These are phyloP conservation scores for Drosophila seclusa DNA, from an alignment of 2,888 invertebrate genomes.

Conservation along the genomic window DNA sequence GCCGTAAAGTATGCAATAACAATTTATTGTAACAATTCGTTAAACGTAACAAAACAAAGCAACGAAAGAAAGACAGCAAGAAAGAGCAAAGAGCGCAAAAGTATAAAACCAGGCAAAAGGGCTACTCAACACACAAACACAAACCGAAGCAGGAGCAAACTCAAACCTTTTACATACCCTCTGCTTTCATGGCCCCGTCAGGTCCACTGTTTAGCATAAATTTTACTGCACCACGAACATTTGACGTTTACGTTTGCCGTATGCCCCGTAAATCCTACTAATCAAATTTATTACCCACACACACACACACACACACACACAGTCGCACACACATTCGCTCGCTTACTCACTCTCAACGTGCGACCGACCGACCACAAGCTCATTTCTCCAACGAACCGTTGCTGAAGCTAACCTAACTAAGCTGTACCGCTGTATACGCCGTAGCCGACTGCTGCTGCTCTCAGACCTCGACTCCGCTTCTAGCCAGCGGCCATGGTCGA, in stretches of 20 bases:
- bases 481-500: constrained; percentile 27
- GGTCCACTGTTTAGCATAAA: constrained; percentile 71
- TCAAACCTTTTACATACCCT: constrained; percentile 5
- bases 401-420: constrained; percentile 9
- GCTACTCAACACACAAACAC: not conserved
- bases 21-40: constrained; percentile 79
- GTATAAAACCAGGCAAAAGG: constrained; percentile 6
- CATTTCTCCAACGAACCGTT: constrained; percentile 19
- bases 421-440: constrained; percentile 4
- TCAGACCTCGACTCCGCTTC: not conserved
- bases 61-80: constrained; percentile 2
- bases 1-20: constrained; percentile 76
- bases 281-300: constrained; percentile 77
- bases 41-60: constrained; percentile 63
- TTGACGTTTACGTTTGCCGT: constrained; percentile 72
- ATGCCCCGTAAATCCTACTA: constrained; percentile 76
- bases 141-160: constrained; percentile 19
- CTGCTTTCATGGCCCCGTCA: constrained; percentile 3
- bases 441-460: constrained; percentile 3
- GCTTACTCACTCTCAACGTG: not conserved
- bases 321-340: constrained; percentile 16
- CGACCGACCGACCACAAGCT: constrained; percentile 43
- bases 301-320: constrained; percentile 18
- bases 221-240: constrained; percentile 77
- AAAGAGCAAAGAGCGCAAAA: constrained; percentile 9